phyloP scores from a whole-genome alignment of 2,113 vertebrate genomes.

The Apaloderma vittatum region DNA sequence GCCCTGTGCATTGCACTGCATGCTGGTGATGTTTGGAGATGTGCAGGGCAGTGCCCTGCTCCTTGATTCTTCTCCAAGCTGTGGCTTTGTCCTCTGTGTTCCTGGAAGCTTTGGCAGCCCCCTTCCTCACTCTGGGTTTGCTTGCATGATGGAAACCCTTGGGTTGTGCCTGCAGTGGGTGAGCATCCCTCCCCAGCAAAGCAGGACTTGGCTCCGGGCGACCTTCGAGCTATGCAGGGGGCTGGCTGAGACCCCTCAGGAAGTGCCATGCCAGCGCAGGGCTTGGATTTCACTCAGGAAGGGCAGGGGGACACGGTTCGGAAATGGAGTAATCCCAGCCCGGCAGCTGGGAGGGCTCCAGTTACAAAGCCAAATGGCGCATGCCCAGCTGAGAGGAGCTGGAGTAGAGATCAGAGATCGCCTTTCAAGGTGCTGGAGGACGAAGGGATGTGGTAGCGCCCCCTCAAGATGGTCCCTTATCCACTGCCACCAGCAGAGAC shows the following conservation, averaged over 20 bases:
- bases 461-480: not conserved
- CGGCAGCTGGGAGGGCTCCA: slow-evolving; percentile 74
- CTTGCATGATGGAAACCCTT: not conserved
- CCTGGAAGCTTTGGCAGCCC: not conserved
- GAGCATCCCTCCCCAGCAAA: not conserved
- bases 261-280: not conserved
- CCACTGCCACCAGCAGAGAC: rapidly evolving
- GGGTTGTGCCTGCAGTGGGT: not conserved
- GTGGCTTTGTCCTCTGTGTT: rapidly evolving
- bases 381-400: not conserved
- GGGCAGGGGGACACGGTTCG: slow-evolving; percentile 63
- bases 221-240: slow-evolving; percentile 16
- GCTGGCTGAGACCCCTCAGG: slow-evolving; percentile 25
- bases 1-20: rapidly evolving
- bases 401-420: slow-evolving; percentile 41
- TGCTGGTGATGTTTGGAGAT: not conserved
- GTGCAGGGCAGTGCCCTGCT: not conserved
- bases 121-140: not conserved
- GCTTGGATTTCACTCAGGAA: slow-evolving; percentile 78
- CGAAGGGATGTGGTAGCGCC: not conserved
- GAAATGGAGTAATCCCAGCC: slow-evolving; percentile 74
- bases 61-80: not conserved
- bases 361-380: slow-evolving; percentile 67
- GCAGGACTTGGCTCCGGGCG: not conserved
- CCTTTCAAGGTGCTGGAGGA: slow-evolving; percentile 69